Conservation (phyloP, 2,113 vertebrate species). For the cat (Felis catus) region F.catus_Fca126_mat1.0 CM031417.1:15384501-15385000, state of each 20-base stretch:
- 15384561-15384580: not conserved
- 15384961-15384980: too few species aligned
- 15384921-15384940: too few species aligned
- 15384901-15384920: too few species aligned
- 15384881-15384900: not conserved
- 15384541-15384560: not conserved
- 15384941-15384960: too few species aligned
- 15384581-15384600: not conserved
- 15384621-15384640: not conserved
- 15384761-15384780: not conserved
- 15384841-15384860: not conserved
- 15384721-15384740: not conserved
- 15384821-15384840: not conserved
- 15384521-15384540: not conserved
- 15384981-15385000: too few species aligned
- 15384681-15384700: not conserved
- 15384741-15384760: not conserved
- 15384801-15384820: slow-evolving; percentile 23
- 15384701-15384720: not conserved
- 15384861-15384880: not conserved
- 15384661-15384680: not conserved
- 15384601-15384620: not conserved
- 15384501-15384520: not conserved
- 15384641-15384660: not conserved
- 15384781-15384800: slow-evolving; percentile 28